Evolutionary conservation across 2,888 invertebrate species (phyloP).

Genomic region (Rugalucina vietnamica): DNA sequence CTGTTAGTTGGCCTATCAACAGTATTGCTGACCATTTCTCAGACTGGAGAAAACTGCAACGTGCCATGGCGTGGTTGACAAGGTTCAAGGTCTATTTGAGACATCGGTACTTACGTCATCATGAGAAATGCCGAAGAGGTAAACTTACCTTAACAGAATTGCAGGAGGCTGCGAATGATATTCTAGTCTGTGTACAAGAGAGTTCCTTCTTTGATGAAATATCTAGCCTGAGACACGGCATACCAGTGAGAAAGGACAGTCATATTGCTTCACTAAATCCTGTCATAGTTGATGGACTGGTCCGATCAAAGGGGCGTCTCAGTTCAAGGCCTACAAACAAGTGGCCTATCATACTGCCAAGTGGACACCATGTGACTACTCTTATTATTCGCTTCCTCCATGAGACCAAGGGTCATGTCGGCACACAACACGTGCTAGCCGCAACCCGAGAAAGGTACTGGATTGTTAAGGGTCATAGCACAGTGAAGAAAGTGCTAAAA

Average conservation of each 20-base stretch:
- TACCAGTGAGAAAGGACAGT: constrained; percentile 19
- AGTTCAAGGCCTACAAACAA: not conserved
- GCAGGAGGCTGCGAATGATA: constrained; percentile 8
- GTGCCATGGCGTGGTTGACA: constrained; percentile 19
- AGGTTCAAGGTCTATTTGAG: constrained; percentile 9
- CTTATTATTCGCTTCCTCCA: constrained; percentile 7
- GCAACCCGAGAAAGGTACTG: not conserved
- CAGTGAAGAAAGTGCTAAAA: constrained; percentile 5
- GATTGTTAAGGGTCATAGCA: not conserved
- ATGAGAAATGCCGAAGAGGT: not conserved
- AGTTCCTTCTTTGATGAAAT: not conserved
- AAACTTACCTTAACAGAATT: constrained; percentile 19
- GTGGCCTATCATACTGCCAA: constrained; percentile 1
- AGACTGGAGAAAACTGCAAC: constrained; percentile 13
- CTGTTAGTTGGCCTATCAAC: not conserved
- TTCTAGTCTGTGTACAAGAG: constrained; percentile 12
- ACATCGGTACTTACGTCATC: constrained; percentile 3
- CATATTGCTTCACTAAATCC: constrained; percentile 16
- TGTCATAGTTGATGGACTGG: not conserved
- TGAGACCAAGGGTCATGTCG: constrained; percentile 3
- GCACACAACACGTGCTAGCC: not conserved
- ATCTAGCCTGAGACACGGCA: not conserved
- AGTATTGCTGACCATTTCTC: not conserved
- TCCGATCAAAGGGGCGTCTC: not conserved
- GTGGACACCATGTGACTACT: constrained; percentile 6